Evolutionary conservation across 2,888 invertebrate species (phyloP), one percentile per base, ranked within the genome.

Genomic region (Embidobia sp.): DNA sequence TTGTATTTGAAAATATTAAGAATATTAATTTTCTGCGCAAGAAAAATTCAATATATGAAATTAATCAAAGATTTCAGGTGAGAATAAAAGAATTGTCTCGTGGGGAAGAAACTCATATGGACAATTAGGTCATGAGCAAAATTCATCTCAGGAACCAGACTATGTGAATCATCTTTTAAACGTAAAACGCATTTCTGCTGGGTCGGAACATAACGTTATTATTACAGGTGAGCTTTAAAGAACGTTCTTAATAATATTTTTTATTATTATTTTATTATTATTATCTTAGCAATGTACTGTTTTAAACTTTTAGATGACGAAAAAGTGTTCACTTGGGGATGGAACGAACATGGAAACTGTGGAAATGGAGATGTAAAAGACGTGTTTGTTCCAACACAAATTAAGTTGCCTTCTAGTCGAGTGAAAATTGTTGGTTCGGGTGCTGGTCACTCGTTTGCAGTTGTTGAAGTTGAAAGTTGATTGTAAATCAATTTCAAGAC

Each of bases 291-390:
- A n/a, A n/a, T n/a, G n/a, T n/a, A n/a, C n/a, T n/a, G n/a, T n/a
- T n/a, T n/a, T n/a, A n/a, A n/a, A n/a, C 37, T 84, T 84, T 92
- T 92, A 81, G 92, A 91, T 75, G 92, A 93, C 66, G 93, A 93
- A 26, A 91, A 91, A 48, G 86, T 96, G 3, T 93, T 93, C 85
- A 92, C 94, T 13, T 97, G 96, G 96, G 96, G 96, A 0, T 97
- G 96, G 96, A 96, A 97, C 89, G 96, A 97, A 85, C 96, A 96
- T 90, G 95, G 95, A 31, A 96, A 94, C 87, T 96, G 96, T 83
- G 96, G 96, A 57, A 93, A 93, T 80, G 93, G 93, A 57, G 88
- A 89, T 75, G 89, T 87, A 19, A 85, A 88, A 51, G 89, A 92
- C 82, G 88, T 91, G 29, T 80, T 87, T 44, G 81, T 85, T 72